Evolutionary conservation across 2,113 vertebrate genomes (phyloP), one percentile per base, ranked within the genome.

Genomic region (Odontesthes bonariensis): DNA sequence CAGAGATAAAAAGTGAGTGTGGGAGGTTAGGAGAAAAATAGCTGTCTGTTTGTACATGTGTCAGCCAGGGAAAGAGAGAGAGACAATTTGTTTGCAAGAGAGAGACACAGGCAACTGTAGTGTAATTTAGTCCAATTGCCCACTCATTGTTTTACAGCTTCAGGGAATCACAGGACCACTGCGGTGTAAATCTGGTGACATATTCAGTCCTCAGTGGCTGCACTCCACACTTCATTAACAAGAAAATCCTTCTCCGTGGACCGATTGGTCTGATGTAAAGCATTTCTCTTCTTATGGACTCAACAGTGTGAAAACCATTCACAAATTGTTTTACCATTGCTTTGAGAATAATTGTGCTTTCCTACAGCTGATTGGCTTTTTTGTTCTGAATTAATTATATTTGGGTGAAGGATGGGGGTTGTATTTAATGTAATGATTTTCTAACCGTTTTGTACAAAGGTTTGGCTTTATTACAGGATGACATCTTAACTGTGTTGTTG

Each of bases 141-240:
- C 83, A 60, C 81, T 90, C 79, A 89, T 93, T 90, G 91, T 92
- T 92, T 90, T 75, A 83, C 79, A 84, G 88, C 92, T 90, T 73
- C 80, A 73, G 86, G 89, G 82, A 86, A 89, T 73, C 77, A 49
- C 75, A 61, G 63, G 74, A 66, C 69, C 8, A 31, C 80, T 20
- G 77, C 17, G 70, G 83, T 79, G 81, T 89, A 89, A 88, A 90
- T 89, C 85, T 78, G 70, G 85, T 89, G 87, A 85, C 87, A 81
- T 77, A 70, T 83, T 59, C 80, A 44, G 72, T 74, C 83, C 85
- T 85, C 74, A 14, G 82, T 80, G 84, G 85, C 75, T 75, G 73
- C 68, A 54, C 79, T 86, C 70, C 51, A 74, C 90, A 89, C 88
- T 91, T 92, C 91, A 93, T 93, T 92, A 92, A 76, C 71, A 56